Base-by-base conservation (phyloP, 2,888 invertebrate species). In the Neuroscelio doddi region DNA sequence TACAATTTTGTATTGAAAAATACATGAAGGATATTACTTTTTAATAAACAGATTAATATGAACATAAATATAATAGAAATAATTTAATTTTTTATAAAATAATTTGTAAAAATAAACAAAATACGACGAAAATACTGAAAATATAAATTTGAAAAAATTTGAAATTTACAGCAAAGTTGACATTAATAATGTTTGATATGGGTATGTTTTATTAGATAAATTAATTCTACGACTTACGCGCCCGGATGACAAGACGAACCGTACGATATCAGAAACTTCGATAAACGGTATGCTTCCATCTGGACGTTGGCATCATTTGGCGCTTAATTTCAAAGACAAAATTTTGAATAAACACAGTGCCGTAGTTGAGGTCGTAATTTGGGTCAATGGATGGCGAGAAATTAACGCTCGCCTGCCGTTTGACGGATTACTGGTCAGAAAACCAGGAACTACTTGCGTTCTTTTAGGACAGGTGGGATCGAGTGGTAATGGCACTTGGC, bases 351-450 rank as follows among this genome's bases (percentile, higher is more conserved):
- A 87, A 71, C 85, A 87, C 3, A 87, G 87, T 65, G 88, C 88
- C 39, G 87, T 88, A 56, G 86, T 90, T 56, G 87, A 89, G 83
- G 88, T 90, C 9, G 87, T 87, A 0, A 69, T 90, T 9, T 89
- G 87, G 77, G 79, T 90, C 7, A 88, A 90, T 71, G 90, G 90
- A 0, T 87, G 87, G 78, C 86, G 87, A 53, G 87, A 87, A 64
- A 86, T 88, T 29, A 87, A 85, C 15, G 85, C 88, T 0, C 86
- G 87, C 1, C 78, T 90, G 27, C 88, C 89, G 0, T 85, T 90
- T 46, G 88, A 88, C 82, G 90, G 89, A 27, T 86, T 90, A 55
- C 79, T 90, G 30, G 86, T 89, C 14, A 87, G 89, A 70, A 90
- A 90, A 72, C 85, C 87, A 68, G 86, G 86, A 1, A 87, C 89